Evolutionary conservation across 2,888 invertebrate genomes (phyloP).

Genomic region (Rutpela maculata): DNA sequence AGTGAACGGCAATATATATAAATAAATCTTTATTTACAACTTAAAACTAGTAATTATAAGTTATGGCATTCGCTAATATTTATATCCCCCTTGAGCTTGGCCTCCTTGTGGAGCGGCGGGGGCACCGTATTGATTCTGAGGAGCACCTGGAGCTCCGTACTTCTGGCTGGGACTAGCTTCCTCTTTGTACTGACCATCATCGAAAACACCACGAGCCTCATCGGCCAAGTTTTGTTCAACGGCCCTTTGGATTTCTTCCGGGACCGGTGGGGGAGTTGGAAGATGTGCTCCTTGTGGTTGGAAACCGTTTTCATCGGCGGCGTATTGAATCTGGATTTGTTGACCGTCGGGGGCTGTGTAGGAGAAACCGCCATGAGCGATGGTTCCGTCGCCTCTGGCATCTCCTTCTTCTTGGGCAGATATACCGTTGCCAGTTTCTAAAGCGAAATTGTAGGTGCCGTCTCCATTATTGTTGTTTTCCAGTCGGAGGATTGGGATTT

Average conservation of each 20-base stretch:
- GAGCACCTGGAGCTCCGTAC: slow-evolving; percentile 28
- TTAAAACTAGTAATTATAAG: slow-evolving; percentile 12
- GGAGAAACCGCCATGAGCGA: slow-evolving; percentile 65
- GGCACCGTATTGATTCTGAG: slow-evolving; percentile 22
- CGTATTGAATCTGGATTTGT: slow-evolving; percentile 69
- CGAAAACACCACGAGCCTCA: slow-evolving; percentile 59
- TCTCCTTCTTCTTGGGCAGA: slow-evolving; percentile 66
- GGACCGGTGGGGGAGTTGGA: slow-evolving; percentile 78
- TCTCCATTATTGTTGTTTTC: slow-evolving; percentile 68
- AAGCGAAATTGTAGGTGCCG: slow-evolving; percentile 69
- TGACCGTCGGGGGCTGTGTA: slow-evolving; percentile 68
- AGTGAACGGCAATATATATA: neutral
- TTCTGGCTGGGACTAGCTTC: slow-evolving; percentile 29
- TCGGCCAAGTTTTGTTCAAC: slow-evolving; percentile 62
- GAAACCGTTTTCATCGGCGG: slow-evolving; percentile 71
- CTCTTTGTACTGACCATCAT: slow-evolving; percentile 59
- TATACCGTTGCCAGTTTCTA: slow-evolving; percentile 79
- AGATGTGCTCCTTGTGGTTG: slow-evolving; percentile 56
- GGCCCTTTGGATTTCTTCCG: slow-evolving; percentile 75
- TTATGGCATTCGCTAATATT: slow-evolving; percentile 43
- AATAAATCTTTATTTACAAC: slow-evolving; percentile 33
- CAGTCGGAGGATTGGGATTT: slow-evolving; percentile 64
- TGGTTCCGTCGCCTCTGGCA: slow-evolving; percentile 56
- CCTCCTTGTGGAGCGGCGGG: slow-evolving; percentile 4
- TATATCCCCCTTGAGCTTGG: slow-evolving; percentile 50